Evolutionary conservation across 2,113 vertebrate genomes (phyloP).

Genomic region (Pelvicachromis taeniatus): DNA sequence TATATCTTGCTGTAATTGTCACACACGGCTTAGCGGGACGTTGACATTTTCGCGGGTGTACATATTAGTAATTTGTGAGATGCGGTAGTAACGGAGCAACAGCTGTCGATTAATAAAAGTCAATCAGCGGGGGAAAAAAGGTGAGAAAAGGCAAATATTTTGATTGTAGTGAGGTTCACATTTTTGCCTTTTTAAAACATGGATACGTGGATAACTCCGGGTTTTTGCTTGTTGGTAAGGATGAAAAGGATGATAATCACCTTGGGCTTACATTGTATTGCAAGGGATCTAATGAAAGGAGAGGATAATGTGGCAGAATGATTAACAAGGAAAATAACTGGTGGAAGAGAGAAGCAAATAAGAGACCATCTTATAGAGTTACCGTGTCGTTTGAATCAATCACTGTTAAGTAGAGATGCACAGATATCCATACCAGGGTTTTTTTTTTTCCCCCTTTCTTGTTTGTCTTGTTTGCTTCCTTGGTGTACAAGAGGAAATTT

Average conservation of each 20-base stretch:
- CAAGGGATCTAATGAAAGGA: background rate
- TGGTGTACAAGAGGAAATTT: background rate
- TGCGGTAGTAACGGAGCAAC: background rate
- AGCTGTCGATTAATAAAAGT: background rate
- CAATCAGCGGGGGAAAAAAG: background rate
- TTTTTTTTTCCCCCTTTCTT: background rate
- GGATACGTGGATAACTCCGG: background rate
- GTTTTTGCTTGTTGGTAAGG: background rate
- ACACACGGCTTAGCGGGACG: background rate
- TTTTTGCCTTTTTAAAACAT: background rate
- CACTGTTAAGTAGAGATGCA: background rate
- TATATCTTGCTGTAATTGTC: background rate
- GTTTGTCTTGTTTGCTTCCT: background rate
- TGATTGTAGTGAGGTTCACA: background rate
- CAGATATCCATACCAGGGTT: background rate
- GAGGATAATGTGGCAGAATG: background rate
- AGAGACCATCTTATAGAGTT: background rate
- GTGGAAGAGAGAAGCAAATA: background rate
- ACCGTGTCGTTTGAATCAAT: background rate
- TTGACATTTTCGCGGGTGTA: background rate
- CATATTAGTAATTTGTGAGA: background rate
- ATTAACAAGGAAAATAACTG: background rate
- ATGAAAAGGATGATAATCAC: background rate
- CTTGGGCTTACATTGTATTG: background rate
- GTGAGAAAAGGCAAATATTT: background rate